Base-by-base conservation (phyloP, 2,797 vertebrate species). In the Molossus molossus region DNA sequence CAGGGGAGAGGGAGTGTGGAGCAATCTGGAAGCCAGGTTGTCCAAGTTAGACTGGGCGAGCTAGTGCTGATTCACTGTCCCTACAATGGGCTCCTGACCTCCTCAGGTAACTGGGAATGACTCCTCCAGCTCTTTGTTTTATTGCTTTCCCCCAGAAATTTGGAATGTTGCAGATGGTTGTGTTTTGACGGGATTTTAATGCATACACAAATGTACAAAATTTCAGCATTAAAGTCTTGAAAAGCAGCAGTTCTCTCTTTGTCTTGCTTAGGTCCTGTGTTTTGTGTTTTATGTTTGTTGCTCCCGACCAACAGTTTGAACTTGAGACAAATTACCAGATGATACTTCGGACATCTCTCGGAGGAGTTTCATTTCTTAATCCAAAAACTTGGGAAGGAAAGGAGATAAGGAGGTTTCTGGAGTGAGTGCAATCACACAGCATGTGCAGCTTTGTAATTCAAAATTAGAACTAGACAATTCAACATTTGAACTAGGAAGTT, bases 21-120 rank as follows among this genome's bases (percentile, higher is more conserved):
- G 97, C 97, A 97, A 97, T 98, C 98, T 97, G 97, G 98, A 98
- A 98, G 97, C 95, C 98, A 98, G 96, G 92, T 94, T 98, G 97
- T 97, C 95, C 96, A 94, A 94, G 94, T 97, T 94, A 93, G 62
- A 96, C 84, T 89, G 88, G 87, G 73, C 1, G 0, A 91, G 77
- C 40, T 65, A 48, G 69, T 37, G 84, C 79, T 98, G 98, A 98
- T 98, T 98, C 98, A 98, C 96, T 86, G 72, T 94, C 90, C 90
- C 48, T 0, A 0, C 86, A 88, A 95, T 97, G 90, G 69, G 96
- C 97, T 98, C 96, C 98, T 96, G 95, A 96, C 97, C 92, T 97
- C 86, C 84, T 90, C 95, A 92, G 97, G 95, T 97, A 98, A 97
- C 98, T 94, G 84, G 95, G 97, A 97, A 97, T 69, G 88, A 95